These are phyloP conservation scores for Leptopilina myrica DNA, from an alignment of 2,888 invertebrate species.

Conservation along the genomic window DNA sequence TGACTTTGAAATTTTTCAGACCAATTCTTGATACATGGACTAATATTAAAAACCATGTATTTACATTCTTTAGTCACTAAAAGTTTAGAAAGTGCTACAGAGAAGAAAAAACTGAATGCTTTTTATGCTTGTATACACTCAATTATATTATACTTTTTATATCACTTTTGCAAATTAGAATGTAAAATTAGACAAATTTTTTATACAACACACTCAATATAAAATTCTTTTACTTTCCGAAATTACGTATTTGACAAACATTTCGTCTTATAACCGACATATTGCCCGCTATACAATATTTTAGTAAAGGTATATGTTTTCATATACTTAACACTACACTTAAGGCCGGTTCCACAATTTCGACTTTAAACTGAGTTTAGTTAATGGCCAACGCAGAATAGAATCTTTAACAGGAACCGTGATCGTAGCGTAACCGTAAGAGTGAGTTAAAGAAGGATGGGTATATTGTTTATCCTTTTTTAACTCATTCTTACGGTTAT, in stretches of 20 bases:
- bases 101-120: neutral
- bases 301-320: too few relatives aligned
- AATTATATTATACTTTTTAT: neutral
- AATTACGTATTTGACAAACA: slow-evolving; percentile 24
- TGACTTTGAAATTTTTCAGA: too few relatives aligned
- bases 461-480: too few relatives aligned
- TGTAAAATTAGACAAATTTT: slow-evolving; percentile 9
- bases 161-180: neutral
- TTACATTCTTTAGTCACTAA: slow-evolving; percentile 26
- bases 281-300: slow-evolving; percentile 20
- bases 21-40: too few relatives aligned
- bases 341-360: too few relatives aligned
- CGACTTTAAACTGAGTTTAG: too few relatives aligned
- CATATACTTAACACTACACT: too few relatives aligned
- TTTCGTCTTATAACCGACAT: slow-evolving; percentile 6
- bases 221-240: neutral
- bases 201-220: neutral
- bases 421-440: too few relatives aligned
- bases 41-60: slow-evolving; percentile 4
- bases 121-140: neutral
- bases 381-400: too few relatives aligned
- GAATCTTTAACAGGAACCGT: too few relatives aligned
- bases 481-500: too few relatives aligned
- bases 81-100: neutral
- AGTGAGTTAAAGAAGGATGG: too few relatives aligned